phyloP scores from a whole-genome alignment of 2,113 vertebrate genomes.

The Spea bombifrons region DNA sequence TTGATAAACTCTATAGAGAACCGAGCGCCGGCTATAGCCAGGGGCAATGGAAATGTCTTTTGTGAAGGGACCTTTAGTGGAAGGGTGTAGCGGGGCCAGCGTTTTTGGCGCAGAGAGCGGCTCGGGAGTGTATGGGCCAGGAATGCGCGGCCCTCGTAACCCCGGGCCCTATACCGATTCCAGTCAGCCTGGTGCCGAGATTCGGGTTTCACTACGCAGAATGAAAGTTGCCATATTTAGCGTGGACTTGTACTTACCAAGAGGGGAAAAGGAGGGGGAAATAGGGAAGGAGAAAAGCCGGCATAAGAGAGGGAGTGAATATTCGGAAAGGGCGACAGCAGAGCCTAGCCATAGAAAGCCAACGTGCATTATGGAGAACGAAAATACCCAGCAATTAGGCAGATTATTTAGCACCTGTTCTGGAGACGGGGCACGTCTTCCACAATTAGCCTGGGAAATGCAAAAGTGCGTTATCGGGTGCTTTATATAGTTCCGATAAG shows the following conservation, averaged over 20 bases:
- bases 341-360: conserved; percentile 36
- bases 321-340: neutral
- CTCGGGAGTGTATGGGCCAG: conserved; percentile 53
- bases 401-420: conserved; percentile 46
- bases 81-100: conserved; percentile 22
- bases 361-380: conserved; percentile 23
- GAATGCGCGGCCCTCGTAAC: conserved; percentile 69
- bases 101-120: conserved; percentile 66
- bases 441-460: conserved; percentile 43
- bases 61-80: neutral
- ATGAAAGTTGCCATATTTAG: conserved; percentile 83
- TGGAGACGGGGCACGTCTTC: conserved; percentile 35
- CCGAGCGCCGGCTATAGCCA: neutral
- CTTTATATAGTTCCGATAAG: conserved; percentile 39
- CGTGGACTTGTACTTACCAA: conserved; percentile 57
- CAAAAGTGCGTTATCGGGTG: conserved; percentile 34
- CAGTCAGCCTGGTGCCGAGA: conserved; percentile 88
- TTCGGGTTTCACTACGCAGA: conserved; percentile 74
- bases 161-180: conserved; percentile 68
- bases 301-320: conserved; percentile 23
- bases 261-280: conserved; percentile 17
- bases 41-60: neutral
- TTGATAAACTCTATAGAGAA: neutral
- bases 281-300: conserved; percentile 26
- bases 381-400: conserved; percentile 45